Conservation (phyloP, 2,888 invertebrate genomes). For the Hesperia comma region DNA sequence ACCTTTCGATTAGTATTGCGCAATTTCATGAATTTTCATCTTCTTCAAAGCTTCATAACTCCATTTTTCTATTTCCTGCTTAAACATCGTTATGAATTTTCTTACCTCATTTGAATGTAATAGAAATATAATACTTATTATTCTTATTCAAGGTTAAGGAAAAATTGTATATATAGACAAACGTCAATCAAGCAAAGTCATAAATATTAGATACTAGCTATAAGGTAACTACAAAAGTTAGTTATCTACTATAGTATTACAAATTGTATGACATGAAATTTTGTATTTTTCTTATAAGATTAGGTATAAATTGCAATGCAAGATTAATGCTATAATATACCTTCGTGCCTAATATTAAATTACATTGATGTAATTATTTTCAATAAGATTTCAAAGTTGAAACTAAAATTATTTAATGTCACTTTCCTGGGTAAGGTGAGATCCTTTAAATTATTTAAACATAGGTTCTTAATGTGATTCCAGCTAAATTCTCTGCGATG, state of each 20-base stretch:
- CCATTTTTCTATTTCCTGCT: no score
- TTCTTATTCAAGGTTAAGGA: neutral
- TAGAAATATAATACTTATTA: neutral
- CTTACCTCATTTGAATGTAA: neutral
- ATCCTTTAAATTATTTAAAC: no score
- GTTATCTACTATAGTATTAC: no score
- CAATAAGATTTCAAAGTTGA: neutral
- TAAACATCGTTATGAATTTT: neutral
- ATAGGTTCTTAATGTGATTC: no score
- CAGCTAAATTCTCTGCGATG: no score
- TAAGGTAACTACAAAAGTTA: neutral
- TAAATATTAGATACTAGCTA: neutral
- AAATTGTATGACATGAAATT: neutral
- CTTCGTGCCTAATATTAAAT: neutral
- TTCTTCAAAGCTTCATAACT: no score
- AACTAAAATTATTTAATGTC: no score
- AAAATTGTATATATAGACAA: neutral
- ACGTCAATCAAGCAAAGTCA: neutral
- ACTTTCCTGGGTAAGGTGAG: no score
- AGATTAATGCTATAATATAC: neutral
- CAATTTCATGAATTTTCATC: no score
- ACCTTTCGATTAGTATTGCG: no score
- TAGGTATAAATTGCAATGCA: neutral
- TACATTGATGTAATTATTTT: neutral
- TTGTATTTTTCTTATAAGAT: neutral